These are phyloP conservation scores for Epirrhoe alternata DNA, from an alignment of 2,888 invertebrate genomes.

Conservation along the genomic window DNA sequence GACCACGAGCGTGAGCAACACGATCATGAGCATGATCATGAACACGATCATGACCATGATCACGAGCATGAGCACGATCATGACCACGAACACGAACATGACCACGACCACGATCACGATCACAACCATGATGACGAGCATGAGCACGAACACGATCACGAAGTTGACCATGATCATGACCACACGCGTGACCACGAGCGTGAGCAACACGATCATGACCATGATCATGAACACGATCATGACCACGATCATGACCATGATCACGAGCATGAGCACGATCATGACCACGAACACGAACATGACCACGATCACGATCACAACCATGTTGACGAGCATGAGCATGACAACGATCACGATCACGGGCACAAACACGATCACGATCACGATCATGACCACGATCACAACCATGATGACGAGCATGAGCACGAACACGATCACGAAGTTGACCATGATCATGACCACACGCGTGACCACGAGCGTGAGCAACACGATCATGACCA, in stretches of 20 bases:
- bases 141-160: neutral
- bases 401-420: neutral
- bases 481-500: neutral
- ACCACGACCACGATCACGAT: neutral
- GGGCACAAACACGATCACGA: slow-evolving; percentile 8
- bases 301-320: neutral
- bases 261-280: neutral
- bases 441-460: too few species aligned
- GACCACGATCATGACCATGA: neutral
- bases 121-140: too few species aligned
- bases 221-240: neutral
- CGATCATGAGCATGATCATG: too few species aligned
- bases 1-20: slow-evolving; percentile 3
- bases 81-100: slow-evolving; percentile 25
- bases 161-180: neutral
- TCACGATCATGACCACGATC: neutral
- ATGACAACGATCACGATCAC: neutral
- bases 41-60: neutral
- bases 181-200: too few species aligned
- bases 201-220: too few species aligned
- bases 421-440: neutral
- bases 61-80: slow-evolving; percentile 3
- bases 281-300: neutral
- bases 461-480: too few species aligned
- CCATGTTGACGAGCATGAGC: neutral